Evolutionary conservation across 2,888 invertebrate genomes (phyloP).

Genomic region (Temnothorax ravouxi): DNA sequence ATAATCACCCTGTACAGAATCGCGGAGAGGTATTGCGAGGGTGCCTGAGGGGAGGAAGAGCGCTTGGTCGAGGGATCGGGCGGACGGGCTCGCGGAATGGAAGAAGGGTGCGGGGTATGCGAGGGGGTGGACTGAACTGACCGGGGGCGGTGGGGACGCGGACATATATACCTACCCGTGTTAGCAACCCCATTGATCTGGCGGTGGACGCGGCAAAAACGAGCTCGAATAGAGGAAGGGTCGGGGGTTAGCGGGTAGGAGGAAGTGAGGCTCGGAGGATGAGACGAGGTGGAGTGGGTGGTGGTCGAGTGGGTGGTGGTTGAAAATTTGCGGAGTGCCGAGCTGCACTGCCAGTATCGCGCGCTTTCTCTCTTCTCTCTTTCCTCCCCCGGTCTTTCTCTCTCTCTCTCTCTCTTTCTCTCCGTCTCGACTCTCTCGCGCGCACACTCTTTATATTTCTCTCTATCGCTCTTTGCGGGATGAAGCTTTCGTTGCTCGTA

Average conservation of each 20-base stretch:
- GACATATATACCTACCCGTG: constrained; percentile 84
- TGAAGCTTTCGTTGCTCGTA: constrained; percentile 75
- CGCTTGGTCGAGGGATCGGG: constrained; percentile 60
- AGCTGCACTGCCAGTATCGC: constrained; percentile 77
- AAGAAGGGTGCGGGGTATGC: constrained; percentile 47
- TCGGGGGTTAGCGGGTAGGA: constrained; percentile 64
- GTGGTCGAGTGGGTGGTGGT: constrained; percentile 74
- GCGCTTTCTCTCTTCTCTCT: constrained; percentile 53
- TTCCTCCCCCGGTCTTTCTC: not conserved
- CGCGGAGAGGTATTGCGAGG: constrained; percentile 70
- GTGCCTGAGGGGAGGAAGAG: constrained; percentile 56
- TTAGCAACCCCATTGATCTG: constrained; percentile 86
- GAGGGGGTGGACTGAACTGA: constrained; percentile 68
- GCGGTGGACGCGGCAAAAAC: constrained; percentile 85
- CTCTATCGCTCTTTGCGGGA: constrained; percentile 52
- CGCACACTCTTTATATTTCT: constrained; percentile 63
- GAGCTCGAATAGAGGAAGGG: constrained; percentile 79
- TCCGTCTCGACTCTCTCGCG: constrained; percentile 51
- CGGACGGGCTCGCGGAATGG: constrained; percentile 43
- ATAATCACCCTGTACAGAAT: constrained; percentile 80
- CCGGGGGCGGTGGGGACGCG: constrained; percentile 75
- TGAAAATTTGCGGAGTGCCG: constrained; percentile 84
- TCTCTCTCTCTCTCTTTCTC: constrained; percentile 43
- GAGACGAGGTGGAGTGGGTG: constrained; percentile 53
- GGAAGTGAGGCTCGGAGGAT: constrained; percentile 49